Evolutionary conservation across 2,797 vertebrate genomes (phyloP).

Genomic region (Cirrhinus molitorella): DNA sequence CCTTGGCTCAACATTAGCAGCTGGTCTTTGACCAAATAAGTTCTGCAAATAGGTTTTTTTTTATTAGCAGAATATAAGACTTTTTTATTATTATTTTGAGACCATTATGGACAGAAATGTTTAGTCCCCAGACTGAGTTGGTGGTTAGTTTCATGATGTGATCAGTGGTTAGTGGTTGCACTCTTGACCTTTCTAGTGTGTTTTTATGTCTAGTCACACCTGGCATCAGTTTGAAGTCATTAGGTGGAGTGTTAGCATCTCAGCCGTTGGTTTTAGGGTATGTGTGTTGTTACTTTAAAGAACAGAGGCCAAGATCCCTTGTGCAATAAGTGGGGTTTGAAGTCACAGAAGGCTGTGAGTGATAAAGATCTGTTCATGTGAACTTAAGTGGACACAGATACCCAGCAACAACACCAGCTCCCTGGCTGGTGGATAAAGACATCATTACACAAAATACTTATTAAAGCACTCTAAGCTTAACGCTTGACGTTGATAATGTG

Average conservation of each 20-base stretch:
- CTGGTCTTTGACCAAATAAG: conserved; percentile 20
- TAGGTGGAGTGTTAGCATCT: not conserved
- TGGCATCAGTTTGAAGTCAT: conserved; percentile 1
- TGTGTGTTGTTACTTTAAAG: not conserved
- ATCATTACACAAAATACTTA: conserved; percentile 13
- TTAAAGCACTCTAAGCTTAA: not conserved
- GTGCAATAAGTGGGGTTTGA: conserved; percentile 20
- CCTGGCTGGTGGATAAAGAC: conserved; percentile 25
- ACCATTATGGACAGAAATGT: not conserved
- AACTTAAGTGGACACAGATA: conserved; percentile 56
- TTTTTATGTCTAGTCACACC: conserved; percentile 22
- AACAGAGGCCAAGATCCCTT: not conserved
- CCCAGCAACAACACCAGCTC: conserved; percentile 23
- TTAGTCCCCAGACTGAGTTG: not conserved
- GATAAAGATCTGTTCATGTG: conserved; percentile 57
- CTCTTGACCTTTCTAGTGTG: conserved; percentile 9
- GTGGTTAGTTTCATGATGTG: not conserved
- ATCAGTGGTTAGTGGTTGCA: not conserved
- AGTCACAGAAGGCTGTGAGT: conserved; percentile 8
- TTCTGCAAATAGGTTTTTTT: conserved; percentile 10
- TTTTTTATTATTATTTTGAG: too few species aligned
- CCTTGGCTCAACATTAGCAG: conserved; percentile 46
- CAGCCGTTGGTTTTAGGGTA: not conserved
- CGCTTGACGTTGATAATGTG: not conserved
- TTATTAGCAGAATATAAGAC: conserved; percentile 1